Evolutionary conservation across 1,140 invertebrate species (phyloP).

Genomic region (Drosophila pruinosa): DNA sequence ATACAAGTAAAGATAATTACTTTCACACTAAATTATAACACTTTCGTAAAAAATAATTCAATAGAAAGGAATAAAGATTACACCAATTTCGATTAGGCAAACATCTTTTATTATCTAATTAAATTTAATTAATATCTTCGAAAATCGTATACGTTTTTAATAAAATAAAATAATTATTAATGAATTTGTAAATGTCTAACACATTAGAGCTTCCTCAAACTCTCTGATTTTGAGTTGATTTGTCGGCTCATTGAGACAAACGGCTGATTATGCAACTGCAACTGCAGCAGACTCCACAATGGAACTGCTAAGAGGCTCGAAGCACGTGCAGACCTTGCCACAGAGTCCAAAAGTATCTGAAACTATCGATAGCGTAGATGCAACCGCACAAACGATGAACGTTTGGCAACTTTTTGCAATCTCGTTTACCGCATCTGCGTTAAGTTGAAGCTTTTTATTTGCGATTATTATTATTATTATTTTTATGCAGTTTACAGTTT

Average conservation of each 20-base stretch:
- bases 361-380: conserved; percentile 20
- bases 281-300: conserved; percentile 47
- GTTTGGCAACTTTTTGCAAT: conserved; percentile 57
- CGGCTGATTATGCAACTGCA: conserved; percentile 50
- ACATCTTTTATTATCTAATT: too few species aligned
- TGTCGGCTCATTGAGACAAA: conserved; percentile 60
- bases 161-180: too few species aligned
- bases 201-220: conserved; percentile 13
- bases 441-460: conserved; percentile 50
- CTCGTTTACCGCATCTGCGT: conserved; percentile 61
- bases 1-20: too few species aligned
- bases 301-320: conserved; percentile 31
- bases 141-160: too few species aligned
- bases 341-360: not conserved
- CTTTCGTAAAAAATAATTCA: too few species aligned
- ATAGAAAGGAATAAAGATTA: too few species aligned
- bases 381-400: conserved; percentile 19
- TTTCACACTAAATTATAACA: too few species aligned
- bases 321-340: conserved; percentile 76
- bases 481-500: conserved; percentile 38
- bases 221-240: conserved; percentile 49
- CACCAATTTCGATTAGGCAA: too few species aligned
- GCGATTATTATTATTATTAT: conserved; percentile 69
- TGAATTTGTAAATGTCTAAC: not conserved
- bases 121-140: too few species aligned